Evolutionary conservation across 2,888 invertebrate genomes (phyloP), one percentile per base, ranked within the genome.

Genomic region (Corbicula japonica): DNA sequence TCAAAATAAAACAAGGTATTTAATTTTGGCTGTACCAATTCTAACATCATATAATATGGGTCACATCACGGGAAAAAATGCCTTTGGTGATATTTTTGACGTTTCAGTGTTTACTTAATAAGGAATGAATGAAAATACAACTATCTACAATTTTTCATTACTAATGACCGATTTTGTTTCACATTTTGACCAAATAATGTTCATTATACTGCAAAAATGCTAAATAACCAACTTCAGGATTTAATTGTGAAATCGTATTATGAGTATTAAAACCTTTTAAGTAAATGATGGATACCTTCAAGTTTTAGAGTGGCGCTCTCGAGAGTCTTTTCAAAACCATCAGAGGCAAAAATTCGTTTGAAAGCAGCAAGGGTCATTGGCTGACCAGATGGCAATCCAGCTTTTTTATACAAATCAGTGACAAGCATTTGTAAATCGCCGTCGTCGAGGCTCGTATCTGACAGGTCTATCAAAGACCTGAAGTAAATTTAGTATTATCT

Each of bases 391-490:
- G 30, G 26, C 1, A 90, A 48, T 18, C 89, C 89, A 10, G 85
- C 88, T 35, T 86, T 62, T 6, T 62, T 54, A 61, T 88, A 89
- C 83, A 91, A 85, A 12, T 86, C 79, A 15, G 75, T 66, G 6
- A 89, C 83, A 10, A 91, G 66, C 0, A 71, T 75, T 6, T 84
- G 70, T 10, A 90, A 62, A 6, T 87, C 81, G 21, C 54, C 66
- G 10, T 80, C 71, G n/a, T 83, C 80, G 3, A 90, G 70, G 21
- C 77, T 84, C 35, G 86, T 72, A 50, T 87, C 88, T 0, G 88
- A 88, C n/a, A 90, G 78, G 34, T 89, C 90, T 30, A 90, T 61
- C 78, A 90, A 79, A 1, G 89, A 89, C 34, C 90, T 90, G 2
- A 1, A 21, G 26, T 15, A 50, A n/a, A 50, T 15, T 23, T 23